A percentile compares a stretch with the other conserved stretches of the same genome.
phyloP scores from a whole-genome alignment of 2,888 invertebrate genomes.

The Iselma pallidipennis region DNA sequence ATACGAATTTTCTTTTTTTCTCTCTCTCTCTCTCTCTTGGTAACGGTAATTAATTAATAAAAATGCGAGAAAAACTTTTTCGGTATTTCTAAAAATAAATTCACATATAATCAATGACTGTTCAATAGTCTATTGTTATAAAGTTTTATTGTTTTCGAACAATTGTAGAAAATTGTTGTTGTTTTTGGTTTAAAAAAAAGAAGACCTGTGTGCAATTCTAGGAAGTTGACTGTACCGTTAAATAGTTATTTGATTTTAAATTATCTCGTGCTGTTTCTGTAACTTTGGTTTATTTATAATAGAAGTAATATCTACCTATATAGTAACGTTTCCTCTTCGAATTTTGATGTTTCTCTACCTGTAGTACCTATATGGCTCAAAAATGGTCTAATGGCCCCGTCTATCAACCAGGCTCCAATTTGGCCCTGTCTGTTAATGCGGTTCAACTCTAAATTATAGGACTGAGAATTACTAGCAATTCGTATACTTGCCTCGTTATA shows the following conservation, averaged over 20 bases:
- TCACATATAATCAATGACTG: not conserved
- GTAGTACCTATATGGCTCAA: slow-evolving; percentile 25
- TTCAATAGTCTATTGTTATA: not conserved
- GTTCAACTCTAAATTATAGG: slow-evolving; percentile 40
- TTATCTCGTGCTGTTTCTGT: not conserved
- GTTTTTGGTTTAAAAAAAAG: slow-evolving; percentile 7
- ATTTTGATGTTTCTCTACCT: slow-evolving; percentile 8
- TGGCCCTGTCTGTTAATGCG: slow-evolving; percentile 36
- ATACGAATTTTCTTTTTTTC: too few relatives aligned
- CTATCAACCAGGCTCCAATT: slow-evolving; percentile 30
- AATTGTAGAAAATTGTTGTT: not conserved
- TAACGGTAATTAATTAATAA: not conserved
- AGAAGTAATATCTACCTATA: too few relatives aligned
- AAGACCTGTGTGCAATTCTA: too few relatives aligned
- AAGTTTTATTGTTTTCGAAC: not conserved
- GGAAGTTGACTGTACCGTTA: slow-evolving; percentile 20
- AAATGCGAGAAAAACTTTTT: too few relatives aligned
- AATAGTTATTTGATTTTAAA: slow-evolving; percentile 22
- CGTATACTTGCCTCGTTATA: slow-evolving; percentile 38
- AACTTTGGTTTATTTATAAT: not conserved
- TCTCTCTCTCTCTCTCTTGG: too few relatives aligned
- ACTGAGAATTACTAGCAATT: slow-evolving; percentile 27
- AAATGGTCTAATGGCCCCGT: slow-evolving; percentile 34
- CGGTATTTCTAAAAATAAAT: not conserved
- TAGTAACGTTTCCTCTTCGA: too few relatives aligned